Evolutionary conservation across 2,888 invertebrate genomes (phyloP).

Genomic region (Drosophila recens): DNA sequence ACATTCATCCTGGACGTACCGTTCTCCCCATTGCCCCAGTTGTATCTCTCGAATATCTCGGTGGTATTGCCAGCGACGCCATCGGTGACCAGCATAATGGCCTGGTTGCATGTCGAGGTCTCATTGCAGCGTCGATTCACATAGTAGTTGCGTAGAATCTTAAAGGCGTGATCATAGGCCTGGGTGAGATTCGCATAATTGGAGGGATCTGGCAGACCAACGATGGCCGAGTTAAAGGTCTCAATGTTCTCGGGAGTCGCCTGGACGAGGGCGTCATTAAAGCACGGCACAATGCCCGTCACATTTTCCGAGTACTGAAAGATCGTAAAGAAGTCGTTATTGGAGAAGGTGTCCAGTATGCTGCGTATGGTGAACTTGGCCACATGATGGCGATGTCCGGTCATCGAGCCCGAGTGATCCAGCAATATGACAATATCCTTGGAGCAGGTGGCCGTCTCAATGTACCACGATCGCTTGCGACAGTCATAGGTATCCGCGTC

Average conservation of each 20-base stretch:
- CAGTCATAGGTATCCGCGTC: conserved; percentile 95
- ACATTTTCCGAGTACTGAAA: conserved; percentile 92
- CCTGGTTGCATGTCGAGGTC: conserved; percentile 93
- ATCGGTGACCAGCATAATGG: conserved; percentile 98
- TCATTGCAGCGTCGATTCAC: conserved; percentile 86
- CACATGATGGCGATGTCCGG: conserved; percentile 90
- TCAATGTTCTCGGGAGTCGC: conserved; percentile 94
- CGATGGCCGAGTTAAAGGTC: conserved; percentile 90
- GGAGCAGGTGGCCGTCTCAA: conserved; percentile 98
- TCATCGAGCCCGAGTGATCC: conserved; percentile 99
- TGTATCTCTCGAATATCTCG: conserved; percentile 93
- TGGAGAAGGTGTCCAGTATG: conserved; percentile 97
- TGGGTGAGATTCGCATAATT: conserved; percentile 93
- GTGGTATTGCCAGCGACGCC: conserved; percentile 95
- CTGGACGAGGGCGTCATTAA: conserved; percentile 93
- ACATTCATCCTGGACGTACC: conserved; percentile 92
- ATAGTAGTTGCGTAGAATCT: conserved; percentile 89
- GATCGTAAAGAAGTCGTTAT: conserved; percentile 98
- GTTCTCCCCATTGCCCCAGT: conserved; percentile 88
- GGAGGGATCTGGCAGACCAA: conserved; percentile 87
- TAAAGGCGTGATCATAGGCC: conserved; percentile 94
- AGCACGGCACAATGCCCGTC: conserved; percentile 93
- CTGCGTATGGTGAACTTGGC: conserved; percentile 95
- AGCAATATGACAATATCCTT: conserved; percentile 98
- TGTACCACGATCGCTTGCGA: conserved; percentile 96